These are phyloP conservation scores for Sebastiscus albofasciatus DNA, from an alignment of 2,797 vertebrate genomes.

Conservation along the genomic window DNA sequence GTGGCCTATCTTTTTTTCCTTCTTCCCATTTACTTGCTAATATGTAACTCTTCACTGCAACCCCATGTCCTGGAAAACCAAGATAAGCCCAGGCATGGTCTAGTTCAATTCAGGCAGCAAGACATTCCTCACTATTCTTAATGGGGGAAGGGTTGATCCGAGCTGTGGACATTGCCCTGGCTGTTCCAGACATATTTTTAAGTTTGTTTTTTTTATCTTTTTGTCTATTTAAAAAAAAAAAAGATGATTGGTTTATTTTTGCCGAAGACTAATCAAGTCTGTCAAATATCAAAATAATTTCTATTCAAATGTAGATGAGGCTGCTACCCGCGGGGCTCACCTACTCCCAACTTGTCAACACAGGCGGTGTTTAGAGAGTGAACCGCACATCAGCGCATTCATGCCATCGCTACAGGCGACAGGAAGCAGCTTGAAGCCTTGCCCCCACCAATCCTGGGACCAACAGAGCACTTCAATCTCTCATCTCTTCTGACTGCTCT, in stretches of 20 bases:
- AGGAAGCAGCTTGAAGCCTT: constrained; percentile 68
- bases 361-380: constrained; percentile 57
- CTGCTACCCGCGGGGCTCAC: constrained; percentile 22
- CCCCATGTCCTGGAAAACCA: constrained; percentile 54
- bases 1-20: constrained; percentile 37
- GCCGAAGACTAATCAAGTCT: neutral
- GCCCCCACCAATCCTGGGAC: constrained; percentile 56
- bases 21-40: constrained; percentile 58
- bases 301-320: constrained; percentile 42
- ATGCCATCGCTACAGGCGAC: constrained; percentile 62
- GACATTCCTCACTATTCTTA: constrained; percentile 53
- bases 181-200: neutral
- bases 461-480: constrained; percentile 72
- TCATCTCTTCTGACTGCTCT: constrained; percentile 76
- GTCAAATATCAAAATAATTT: constrained; percentile 23
- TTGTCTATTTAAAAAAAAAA: neutral
- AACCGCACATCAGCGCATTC: constrained; percentile 63
- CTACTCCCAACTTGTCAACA: constrained; percentile 61
- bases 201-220: neutral
- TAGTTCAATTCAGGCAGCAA: constrained; percentile 60
- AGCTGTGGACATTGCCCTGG: constrained; percentile 19
- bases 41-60: constrained; percentile 68
- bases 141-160: constrained; percentile 29
- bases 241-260: neutral
- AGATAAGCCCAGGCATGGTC: constrained; percentile 69